Base-by-base conservation (phyloP, 2,888 invertebrate species). In the Parascotia fuliginaria region DNA sequence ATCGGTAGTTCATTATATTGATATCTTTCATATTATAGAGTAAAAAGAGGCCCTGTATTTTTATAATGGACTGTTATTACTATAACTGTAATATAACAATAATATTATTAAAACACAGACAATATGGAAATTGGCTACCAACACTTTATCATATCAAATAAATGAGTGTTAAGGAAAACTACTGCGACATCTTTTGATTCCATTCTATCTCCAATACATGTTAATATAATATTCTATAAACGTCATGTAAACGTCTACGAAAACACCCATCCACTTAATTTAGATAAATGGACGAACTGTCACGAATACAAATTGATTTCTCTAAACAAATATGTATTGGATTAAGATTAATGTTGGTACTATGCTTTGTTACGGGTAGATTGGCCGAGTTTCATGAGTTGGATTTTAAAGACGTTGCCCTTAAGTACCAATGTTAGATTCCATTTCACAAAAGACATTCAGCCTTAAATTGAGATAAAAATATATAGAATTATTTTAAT, bases 271-370 rank as follows among this genome's bases (percentile, higher is more conserved):
- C 39, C 28, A 43, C 13, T 49, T 44, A 65, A 65, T 60, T 44
- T 44, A 53, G 40, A 63, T 41, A 57, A 65, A 65, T 65, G 50
- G 29, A 60, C 9, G 50, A 32, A 51, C 32, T 38, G 57, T 57
- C 58, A 61, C 41, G 46, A 55, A 61, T 54, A 61, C 51, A 61
- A 61, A 64, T 65, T 54, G 62, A 61, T 51, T 54, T 45, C 48
- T 61, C 52, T 39, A 58, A 55, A 66, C 48, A 66, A 62, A 59
- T 66, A 59, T 66, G 59, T 55, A 65, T 66, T 60, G 45, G 56
- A 66, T 34, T 43, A 59, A 52, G 51, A 66, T 63, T 56, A 63
- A 66, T 60, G 56, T 44, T 56, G 32, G 16, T 42, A 43, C 45
- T 51, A 66, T 49, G 44, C 53, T 49, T 51, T 61, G 63, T 47